Base-by-base conservation (phyloP, 92 coral and sea anemone genomes). In the Epizoanthus scotinus region DNA sequence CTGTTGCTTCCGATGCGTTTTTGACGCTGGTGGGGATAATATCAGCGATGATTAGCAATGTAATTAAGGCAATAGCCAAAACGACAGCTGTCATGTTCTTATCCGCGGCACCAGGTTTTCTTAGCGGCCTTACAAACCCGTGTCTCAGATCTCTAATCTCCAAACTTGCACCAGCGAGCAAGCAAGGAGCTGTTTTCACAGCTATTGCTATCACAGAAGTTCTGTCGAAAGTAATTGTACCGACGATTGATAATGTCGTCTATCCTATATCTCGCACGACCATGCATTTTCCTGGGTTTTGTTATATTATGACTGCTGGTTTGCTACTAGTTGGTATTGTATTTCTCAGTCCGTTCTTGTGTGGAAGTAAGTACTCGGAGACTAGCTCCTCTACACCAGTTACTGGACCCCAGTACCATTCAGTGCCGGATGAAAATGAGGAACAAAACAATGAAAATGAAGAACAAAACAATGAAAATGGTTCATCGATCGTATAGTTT, bases 131-230 rank as follows among this genome's bases (percentile, higher is more conserved):
- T 10, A 69, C 90, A 1, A 80, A 86, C 34, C 90, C 93, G 6
- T 53, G 81, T 2, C 68, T 78, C 20, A 82, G 90, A 22, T 83
- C 87, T 8, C 75, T 86, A 17, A 47, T 87, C 36, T 89, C 93
- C 22, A 86, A 89, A 53, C 71, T 83, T 14, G 71, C 82, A 3
- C 82, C 84, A 44, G 63, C 66, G 36, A 69, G 74, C 19, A 78
- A 89, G 14, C 85, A 89, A 53, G 93, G 93, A 1, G 50, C 88
- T 5, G 67, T 89, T 8, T 86, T 87, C 64, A 86, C 90, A 4
- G 87, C 86, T 20, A 65, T 89, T 1, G 90, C 82, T 17, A 61
- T 86, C n/a, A 73, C 82, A 53, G 89, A 89, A 47, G 54, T 85
- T 6, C 24, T 89, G 12, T 71, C 87, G 9, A 80, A 72, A 53